Conservation (phyloP, 1,140 invertebrate species). For the Agrilus planipennis region DNA sequence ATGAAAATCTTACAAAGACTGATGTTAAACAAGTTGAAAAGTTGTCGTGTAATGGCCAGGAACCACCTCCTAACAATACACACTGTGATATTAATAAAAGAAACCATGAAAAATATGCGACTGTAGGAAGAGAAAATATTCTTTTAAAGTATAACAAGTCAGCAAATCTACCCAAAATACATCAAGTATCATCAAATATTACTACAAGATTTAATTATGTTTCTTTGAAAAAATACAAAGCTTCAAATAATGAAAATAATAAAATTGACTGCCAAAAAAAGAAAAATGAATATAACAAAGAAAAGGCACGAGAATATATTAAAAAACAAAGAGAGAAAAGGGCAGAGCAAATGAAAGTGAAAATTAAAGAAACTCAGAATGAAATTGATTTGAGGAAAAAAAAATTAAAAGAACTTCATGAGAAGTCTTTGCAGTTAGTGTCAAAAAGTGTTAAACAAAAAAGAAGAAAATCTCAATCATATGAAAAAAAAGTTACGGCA, state of each 20-base stretch:
- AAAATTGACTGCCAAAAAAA: no score
- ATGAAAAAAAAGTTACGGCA: no score
- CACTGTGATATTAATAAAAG: neutral
- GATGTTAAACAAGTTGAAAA: no score
- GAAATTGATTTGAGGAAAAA: conserved; percentile 22
- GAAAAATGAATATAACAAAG: conserved; percentile 21
- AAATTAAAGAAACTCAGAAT: conserved; percentile 14
- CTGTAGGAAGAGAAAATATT: neutral
- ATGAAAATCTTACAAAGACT: no score
- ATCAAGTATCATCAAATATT: no score
- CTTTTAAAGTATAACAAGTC: no score
- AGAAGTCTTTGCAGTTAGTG: conserved; percentile 25
- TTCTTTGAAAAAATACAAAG: no score
- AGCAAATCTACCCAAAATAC: no score
- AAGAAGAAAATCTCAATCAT: conserved; percentile 18
- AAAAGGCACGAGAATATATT: conserved; percentile 25
- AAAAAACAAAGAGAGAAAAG: conserved; percentile 27
- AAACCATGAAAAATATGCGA: neutral
- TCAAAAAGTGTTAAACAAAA: conserved; percentile 23
- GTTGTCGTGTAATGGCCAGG: neutral
- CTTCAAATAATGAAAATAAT: no score
- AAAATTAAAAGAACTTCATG: conserved; percentile 26
- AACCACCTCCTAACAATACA: neutral
- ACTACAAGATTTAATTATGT: no score
- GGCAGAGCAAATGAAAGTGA: conserved; percentile 15